Evolutionary conservation across 2,797 vertebrate species (phyloP), one percentile per base, ranked within the genome.

Genomic region (Urophycis tenuis): DNA sequence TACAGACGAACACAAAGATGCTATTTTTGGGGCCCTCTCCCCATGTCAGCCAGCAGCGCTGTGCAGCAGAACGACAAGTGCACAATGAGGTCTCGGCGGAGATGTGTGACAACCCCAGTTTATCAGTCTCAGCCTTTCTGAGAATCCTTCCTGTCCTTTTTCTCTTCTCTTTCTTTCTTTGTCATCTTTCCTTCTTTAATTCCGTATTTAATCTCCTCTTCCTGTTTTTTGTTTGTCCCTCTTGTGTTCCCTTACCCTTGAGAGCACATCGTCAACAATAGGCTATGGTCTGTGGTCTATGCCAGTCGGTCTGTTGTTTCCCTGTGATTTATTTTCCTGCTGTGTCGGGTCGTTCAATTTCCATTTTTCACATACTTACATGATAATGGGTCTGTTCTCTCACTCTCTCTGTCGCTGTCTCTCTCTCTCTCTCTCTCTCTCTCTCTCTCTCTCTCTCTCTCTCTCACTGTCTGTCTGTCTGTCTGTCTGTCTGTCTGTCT

Each of bases 11-110:
- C 76, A 90, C 89, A 93, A 90, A 92, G 90, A 86, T 88, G 85
- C 91, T 92, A 93, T 95, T 93, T 93, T 91, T 87, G 87, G 83
- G 75, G 70, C 85, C 80, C 80, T 85, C 87, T 86, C 81, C 74
- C 83, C 79, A 81, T 89, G 78, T 79, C 11, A 29, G 9, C 84
- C 82, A 81, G 81, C 77, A 85, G 49, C 77, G 77, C 69, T 76
- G 60, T 76, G 41, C 77, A 74, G 78, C 70, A 84, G 71, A 82
- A 75, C 12, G 74, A 82, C 69, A 69, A 75, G 67, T 67, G 2
- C n/a, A 87, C 84, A 87, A 80, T 83, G 80, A 78, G 14, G 74
- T 75, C 82, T 84, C 87, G 88, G 74, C 86, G 79, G 72, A 71
- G 49, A 80, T 82, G 85, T 85, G 84, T 88, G 85, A 88, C 85